Conservation (phyloP, 92 coral and sea anemone species). For the Bergia sp. region DNA sequence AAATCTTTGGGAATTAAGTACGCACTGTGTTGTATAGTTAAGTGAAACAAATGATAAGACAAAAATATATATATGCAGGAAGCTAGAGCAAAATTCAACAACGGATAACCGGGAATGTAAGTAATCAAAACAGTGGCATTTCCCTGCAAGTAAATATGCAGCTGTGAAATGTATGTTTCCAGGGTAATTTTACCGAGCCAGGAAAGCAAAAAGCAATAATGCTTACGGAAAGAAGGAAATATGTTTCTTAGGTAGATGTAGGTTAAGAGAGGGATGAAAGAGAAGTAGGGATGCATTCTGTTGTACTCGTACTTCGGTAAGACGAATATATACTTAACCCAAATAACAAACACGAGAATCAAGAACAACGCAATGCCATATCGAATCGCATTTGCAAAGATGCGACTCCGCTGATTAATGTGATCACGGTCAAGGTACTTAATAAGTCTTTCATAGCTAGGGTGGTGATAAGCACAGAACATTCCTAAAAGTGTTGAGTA, state of each 20-base stretch:
- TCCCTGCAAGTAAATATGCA: conserved; percentile 80
- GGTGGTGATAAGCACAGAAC: conserved; percentile 82
- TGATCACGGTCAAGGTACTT: conserved; percentile 49
- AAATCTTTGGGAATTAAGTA: conserved; percentile 69
- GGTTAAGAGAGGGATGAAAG: conserved; percentile 73
- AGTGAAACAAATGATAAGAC: conserved; percentile 71
- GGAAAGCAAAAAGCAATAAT: conserved; percentile 62
- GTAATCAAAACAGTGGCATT: conserved; percentile 73
- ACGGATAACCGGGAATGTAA: conserved; percentile 75
- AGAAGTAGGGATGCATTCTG: conserved; percentile 73
- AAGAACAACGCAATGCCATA: conserved; percentile 54
- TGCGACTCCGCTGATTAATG: conserved; percentile 41
- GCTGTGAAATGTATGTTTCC: conserved; percentile 86
- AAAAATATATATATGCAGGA: conserved; percentile 64
- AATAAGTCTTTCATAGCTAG: conserved; percentile 68
- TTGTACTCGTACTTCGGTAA: conserved; percentile 77
- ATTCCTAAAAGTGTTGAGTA: conserved; percentile 80
- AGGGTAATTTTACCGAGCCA: conserved; percentile 87
- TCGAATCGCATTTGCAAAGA: conserved; percentile 43
- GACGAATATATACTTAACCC: conserved; percentile 68
- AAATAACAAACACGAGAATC: conserved; percentile 44
- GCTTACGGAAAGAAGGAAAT: conserved; percentile 65
- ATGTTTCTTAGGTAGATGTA: conserved; percentile 77
- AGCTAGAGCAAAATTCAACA: conserved; percentile 74
- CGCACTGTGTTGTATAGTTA: conserved; percentile 71